Base-by-base conservation (phyloP, 1,140 invertebrate genomes). In the Lordiphosa mommai region DNA sequence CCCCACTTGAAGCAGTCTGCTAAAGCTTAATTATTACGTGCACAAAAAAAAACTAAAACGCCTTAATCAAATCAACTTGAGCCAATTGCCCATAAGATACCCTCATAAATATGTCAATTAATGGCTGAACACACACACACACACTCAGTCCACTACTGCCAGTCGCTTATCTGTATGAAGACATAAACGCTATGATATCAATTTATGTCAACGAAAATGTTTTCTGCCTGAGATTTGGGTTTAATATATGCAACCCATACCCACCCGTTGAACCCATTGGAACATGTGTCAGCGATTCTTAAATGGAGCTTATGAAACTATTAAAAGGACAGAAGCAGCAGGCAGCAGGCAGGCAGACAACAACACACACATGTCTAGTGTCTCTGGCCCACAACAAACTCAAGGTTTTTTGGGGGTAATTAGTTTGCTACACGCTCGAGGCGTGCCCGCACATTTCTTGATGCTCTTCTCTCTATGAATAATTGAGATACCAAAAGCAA, bases 271-370 rank as follows among this genome's bases (percentile, higher is more conserved):
- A 27, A 20, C 40, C 36, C 20, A 37, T 36, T 47, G 55, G 69
- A 72, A 84, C 80, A 88, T 88, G 86, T 88, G 86, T 88, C 72
- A 87, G 72, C 86, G 86, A 80, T 88, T 88, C 86, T 88, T 87
- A 88, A 88, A 84, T 80, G 86, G 68, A 86, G 86, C 86, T 87
- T 88, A 88, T 84, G 82, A 66, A 88, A 88, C 86, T 88, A 88
- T 88, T 88, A 88, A 82, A 84, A 82, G 58, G 67, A 61, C 53
- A 59, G 59, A 58, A 84, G 76, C 71, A 60, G 37, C 41, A 58
- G 33, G 33, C 29, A 23, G n/a, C 46, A 40, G 59, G 72, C 51
- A 70, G 40, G 53, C 36, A 29, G 17, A 43, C 23, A 33, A 34
- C 27, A 5, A 23, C n/a, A 20, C 37, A 41, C 60, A 69, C 55